phyloP scores from a whole-genome alignment of 2,797 vertebrate genomes.

The Acipenser ruthenus region DNA sequence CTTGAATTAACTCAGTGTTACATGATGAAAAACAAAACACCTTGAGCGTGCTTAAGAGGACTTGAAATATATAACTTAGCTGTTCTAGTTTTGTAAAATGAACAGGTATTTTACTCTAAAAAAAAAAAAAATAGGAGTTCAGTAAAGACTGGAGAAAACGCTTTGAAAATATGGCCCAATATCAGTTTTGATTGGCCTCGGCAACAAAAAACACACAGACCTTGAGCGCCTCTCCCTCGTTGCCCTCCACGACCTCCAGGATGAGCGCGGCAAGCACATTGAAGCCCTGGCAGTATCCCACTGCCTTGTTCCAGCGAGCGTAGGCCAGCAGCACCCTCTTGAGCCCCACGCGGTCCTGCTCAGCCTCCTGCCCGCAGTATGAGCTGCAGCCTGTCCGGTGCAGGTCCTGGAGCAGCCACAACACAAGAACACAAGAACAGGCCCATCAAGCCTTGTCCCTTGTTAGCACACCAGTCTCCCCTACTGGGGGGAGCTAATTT shows the following conservation, averaged over 20 bases:
- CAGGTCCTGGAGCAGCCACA: conserved; percentile 68
- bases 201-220: conserved; percentile 46
- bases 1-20: no score
- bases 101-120: no score
- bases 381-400: conserved; percentile 96
- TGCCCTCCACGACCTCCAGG: conserved; percentile 90
- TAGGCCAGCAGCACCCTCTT: conserved; percentile 91
- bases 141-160: no score
- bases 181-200: no score
- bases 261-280: conserved; percentile 95
- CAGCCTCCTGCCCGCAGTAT: conserved; percentile 93
- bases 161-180: no score
- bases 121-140: no score
- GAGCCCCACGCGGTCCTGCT: conserved; percentile 89
- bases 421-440: not conserved
- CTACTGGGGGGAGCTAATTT: no score
- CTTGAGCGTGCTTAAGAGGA: no score
- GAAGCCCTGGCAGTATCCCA: conserved; percentile 97
- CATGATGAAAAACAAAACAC: no score
- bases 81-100: no score
- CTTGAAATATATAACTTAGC: no score
- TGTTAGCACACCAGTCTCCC: no score
- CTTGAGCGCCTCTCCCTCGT: conserved; percentile 91
- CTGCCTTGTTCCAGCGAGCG: conserved; percentile 92
- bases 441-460: not conserved